Evolutionary conservation across 1,140 invertebrate species (phyloP).

Genomic region (Hyles euphorbiae): DNA sequence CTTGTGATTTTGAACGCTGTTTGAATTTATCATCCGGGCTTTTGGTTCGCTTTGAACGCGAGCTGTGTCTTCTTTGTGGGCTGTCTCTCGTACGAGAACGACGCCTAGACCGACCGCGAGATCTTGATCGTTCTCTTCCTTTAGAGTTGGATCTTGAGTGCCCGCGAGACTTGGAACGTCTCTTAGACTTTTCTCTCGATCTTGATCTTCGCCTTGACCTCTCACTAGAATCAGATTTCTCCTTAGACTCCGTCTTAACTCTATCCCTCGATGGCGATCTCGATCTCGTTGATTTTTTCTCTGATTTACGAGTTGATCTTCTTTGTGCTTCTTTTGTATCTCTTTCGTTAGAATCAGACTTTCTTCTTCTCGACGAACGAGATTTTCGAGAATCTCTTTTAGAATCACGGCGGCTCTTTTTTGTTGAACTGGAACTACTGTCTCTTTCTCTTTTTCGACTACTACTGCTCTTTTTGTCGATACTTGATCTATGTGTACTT

Average conservation of each 20-base stretch:
- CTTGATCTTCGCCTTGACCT: conserved; percentile 44
- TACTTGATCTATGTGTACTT: conserved; percentile 36
- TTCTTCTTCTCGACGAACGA: conserved; percentile 42
- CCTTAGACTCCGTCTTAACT: conserved; percentile 41
- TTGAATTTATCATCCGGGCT: conserved; percentile 47
- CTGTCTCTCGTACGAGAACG: conserved; percentile 34
- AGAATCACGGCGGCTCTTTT: conserved; percentile 41
- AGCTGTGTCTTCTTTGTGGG: conserved; percentile 29
- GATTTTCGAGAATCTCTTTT: conserved; percentile 38
- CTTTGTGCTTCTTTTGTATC: conserved; percentile 29
- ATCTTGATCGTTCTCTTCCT: conserved; percentile 34
- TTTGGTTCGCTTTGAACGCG: conserved; percentile 37
- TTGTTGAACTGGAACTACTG: conserved; percentile 36
- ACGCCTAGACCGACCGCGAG: conserved; percentile 24
- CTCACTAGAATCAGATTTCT: conserved; percentile 43
- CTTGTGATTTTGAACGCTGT: conserved; percentile 58
- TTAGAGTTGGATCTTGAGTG: conserved; percentile 49
- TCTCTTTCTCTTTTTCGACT: conserved; percentile 46
- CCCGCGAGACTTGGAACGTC: conserved; percentile 39
- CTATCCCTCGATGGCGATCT: conserved; percentile 48
- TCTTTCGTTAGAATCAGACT: conserved; percentile 41
- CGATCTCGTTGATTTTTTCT: conserved; percentile 38
- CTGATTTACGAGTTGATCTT: conserved; percentile 36
- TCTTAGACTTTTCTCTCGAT: conserved; percentile 46
- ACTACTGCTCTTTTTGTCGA: conserved; percentile 45